Evolutionary conservation across 1,140 invertebrate genomes (phyloP).

Genomic region (Oncopeltus fasciatus): DNA sequence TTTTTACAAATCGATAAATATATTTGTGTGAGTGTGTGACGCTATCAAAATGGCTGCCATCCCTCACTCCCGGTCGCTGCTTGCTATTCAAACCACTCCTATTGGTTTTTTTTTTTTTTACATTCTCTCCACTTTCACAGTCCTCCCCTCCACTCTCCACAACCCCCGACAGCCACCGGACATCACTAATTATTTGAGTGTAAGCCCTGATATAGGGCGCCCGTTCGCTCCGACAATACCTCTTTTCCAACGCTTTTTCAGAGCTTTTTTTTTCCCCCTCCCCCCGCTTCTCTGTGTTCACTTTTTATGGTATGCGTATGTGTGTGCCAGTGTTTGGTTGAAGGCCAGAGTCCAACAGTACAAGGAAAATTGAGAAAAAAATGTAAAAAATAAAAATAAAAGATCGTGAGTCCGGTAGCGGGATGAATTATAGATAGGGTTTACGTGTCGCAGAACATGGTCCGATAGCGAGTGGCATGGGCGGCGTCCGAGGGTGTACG

Average conservation of each 20-base stretch:
- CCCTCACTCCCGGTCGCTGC: not conserved
- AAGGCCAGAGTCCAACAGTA: no score
- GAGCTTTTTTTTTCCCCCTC: not conserved
- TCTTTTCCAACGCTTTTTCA: not conserved
- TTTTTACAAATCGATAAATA: conserved; percentile 5
- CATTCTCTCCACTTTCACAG: not conserved
- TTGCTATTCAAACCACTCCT: not conserved
- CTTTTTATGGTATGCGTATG: no score
- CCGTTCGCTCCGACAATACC: not conserved
- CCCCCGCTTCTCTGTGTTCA: not conserved
- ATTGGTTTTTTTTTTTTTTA: not conserved
- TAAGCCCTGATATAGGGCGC: not conserved
- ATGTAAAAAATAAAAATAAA: no score
- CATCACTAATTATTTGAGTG: conserved; percentile 1
- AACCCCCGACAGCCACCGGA: not conserved
- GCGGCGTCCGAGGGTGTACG: no score
- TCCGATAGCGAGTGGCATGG: not conserved
- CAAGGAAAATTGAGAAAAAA: no score
- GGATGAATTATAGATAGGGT: not conserved
- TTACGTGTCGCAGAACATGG: not conserved
- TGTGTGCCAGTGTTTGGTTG: no score
- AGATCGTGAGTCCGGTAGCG: not conserved
- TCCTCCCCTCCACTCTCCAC: not conserved
- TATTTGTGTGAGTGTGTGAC: no score
- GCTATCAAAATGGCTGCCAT: not conserved